phyloP scores from a whole-genome alignment of 1,140 invertebrate species.

The Drosophila subobscura region DNA sequence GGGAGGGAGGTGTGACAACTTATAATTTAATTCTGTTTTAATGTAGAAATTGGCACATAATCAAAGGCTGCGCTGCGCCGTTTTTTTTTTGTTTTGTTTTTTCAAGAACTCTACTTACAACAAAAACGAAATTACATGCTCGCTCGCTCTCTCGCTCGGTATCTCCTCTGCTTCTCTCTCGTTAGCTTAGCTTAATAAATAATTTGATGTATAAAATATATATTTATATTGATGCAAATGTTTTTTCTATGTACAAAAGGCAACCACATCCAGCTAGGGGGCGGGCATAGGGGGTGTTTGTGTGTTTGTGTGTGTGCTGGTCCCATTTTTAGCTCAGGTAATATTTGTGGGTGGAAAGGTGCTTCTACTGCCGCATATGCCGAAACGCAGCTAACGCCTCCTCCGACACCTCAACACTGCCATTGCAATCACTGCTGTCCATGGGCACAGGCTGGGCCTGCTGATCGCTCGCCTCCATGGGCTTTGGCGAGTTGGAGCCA shows the following conservation, averaged over 20 bases:
- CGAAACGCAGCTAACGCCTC: constrained; percentile 44
- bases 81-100: neutral
- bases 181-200: constrained; percentile 54
- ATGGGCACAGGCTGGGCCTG: constrained; percentile 65
- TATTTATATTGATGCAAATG: constrained; percentile 42
- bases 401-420: constrained; percentile 45
- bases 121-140: constrained; percentile 33
- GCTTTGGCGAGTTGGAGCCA: constrained; percentile 46
- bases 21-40: constrained; percentile 31
- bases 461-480: constrained; percentile 63
- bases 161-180: neutral
- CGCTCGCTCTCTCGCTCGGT: neutral
- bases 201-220: constrained; percentile 50
- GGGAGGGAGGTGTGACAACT: constrained; percentile 9
- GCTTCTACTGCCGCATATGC: constrained; percentile 64
- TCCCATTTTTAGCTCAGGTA: constrained; percentile 71
- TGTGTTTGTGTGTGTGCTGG: constrained; percentile 48
- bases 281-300: constrained; percentile 15
- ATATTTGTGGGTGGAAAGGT: constrained; percentile 35
- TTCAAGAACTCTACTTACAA: constrained; percentile 65
- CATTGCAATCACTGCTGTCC: constrained; percentile 70
- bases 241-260: constrained; percentile 46
- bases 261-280: constrained; percentile 50
- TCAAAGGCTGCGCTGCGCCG: constrained; percentile 77
- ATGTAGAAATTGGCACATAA: constrained; percentile 79